A percentile compares a stretch with the other conserved stretches of the same genome.
Conservation (phyloP, 2,797 vertebrate genomes). For the Falco columbarius region DNA sequence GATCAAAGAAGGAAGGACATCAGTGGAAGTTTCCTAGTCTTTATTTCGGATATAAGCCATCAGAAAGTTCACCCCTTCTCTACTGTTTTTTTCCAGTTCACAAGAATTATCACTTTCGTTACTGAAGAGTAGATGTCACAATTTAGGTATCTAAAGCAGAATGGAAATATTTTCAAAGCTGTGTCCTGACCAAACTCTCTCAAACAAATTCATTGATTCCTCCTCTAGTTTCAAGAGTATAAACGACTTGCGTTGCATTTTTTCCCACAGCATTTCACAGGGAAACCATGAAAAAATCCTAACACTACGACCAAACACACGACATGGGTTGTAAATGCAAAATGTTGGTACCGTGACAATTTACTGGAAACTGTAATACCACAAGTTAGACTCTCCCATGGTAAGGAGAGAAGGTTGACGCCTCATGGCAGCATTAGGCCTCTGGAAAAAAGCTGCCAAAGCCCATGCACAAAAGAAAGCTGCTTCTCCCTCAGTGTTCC, state of each 20-base stretch:
- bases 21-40: neutral
- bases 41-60: neutral
- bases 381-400: neutral
- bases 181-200: neutral
- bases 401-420: neutral
- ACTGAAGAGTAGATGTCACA: neutral
- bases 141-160: neutral
- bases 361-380: neutral
- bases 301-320: accelerated
- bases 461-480: neutral
- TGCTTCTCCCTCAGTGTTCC: neutral
- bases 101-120: neutral
- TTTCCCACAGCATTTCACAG: neutral
- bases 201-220: neutral
- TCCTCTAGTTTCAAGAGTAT: neutral
- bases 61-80: neutral
- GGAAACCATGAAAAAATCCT: neutral
- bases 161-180: neutral
- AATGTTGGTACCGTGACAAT: neutral
- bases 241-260: neutral
- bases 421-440: neutral
- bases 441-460: neutral
- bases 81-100: neutral
- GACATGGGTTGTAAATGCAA: neutral
- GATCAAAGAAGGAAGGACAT: neutral